A percentile compares a stretch with the other conserved stretches of the same genome.
phyloP scores from a whole-genome alignment of 2,113 vertebrate genomes.

The Litocranius walleri region DNA sequence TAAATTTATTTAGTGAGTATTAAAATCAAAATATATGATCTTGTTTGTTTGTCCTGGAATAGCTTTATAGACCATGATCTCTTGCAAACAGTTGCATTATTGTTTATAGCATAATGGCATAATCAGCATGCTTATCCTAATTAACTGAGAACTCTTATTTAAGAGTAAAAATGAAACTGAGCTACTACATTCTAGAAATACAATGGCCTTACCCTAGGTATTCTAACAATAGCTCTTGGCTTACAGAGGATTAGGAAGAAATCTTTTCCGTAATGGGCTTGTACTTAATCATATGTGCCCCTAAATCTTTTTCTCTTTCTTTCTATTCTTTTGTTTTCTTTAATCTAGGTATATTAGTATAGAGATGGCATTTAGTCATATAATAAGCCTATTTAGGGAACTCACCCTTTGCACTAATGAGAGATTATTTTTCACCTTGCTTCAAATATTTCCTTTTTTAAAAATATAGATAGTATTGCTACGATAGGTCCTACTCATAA shows the following conservation, averaged over 20 bases:
- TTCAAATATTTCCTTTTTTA: slow-evolving; percentile 86
- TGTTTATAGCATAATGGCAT: slow-evolving; percentile 43
- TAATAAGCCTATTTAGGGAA: slow-evolving; percentile 69
- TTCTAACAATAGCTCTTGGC: slow-evolving; percentile 31
- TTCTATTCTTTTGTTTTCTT: slow-evolving; percentile 3
- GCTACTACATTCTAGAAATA: background rate
- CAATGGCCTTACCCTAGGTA: background rate
- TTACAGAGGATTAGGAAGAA: slow-evolving; percentile 72
- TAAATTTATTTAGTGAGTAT: background rate
- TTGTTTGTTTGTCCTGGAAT: background rate
- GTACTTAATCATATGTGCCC: slow-evolving; percentile 72
- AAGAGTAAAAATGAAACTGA: background rate
- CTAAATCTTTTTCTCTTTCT: slow-evolving; percentile 29
- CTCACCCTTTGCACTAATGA: slow-evolving; percentile 70
- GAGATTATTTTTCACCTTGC: slow-evolving; percentile 87
- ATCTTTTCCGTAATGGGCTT: slow-evolving; percentile 60
- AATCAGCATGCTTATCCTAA: slow-evolving; percentile 51
- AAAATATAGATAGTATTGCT: background rate
- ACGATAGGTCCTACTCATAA: background rate
- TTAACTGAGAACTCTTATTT: background rate
- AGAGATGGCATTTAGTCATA: slow-evolving; percentile 63
- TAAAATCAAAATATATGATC: background rate
- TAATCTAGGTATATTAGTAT: slow-evolving; percentile 28
- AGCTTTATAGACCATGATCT: background rate
- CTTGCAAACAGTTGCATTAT: background rate